Evolutionary conservation across 2,113 vertebrate genomes (phyloP).

Genomic region (Cinclus mexicanus): DNA sequence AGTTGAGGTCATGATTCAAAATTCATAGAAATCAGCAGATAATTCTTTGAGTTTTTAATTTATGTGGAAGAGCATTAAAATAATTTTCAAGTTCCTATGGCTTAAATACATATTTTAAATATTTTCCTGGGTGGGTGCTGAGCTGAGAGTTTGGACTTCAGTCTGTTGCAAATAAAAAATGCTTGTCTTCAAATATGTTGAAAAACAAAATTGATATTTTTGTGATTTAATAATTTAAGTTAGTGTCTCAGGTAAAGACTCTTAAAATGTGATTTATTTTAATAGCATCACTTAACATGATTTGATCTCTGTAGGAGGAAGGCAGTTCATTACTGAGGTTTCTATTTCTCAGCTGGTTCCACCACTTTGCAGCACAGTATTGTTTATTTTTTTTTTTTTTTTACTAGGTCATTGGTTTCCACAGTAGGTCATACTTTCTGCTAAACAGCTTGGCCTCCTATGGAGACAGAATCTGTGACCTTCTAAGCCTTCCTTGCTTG

Average conservation of each 20-base stretch:
- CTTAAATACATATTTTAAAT: not conserved
- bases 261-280: constrained; percentile 36
- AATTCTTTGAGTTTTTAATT: not conserved
- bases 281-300: constrained; percentile 27
- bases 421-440: constrained; percentile 30
- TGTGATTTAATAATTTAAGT: not conserved
- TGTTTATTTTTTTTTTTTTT: constrained; percentile 48
- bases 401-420: constrained; percentile 30
- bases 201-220: not conserved
- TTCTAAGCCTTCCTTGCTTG: not conserved
- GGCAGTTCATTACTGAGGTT: constrained; percentile 26
- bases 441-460: constrained; percentile 39
- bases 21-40: not conserved
- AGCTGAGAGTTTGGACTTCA: not conserved
- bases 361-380: not conserved
- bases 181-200: not conserved
- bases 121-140: not conserved
- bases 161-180: not conserved
- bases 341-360: constrained; percentile 24
- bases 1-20: not conserved
- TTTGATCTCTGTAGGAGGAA: constrained; percentile 48
- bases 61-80: not conserved
- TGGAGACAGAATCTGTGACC: constrained; percentile 43
- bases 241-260: not conserved
- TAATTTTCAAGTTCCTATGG: not conserved